Percentiles rank a stretch among this genome's conserved stretches.
phyloP scores from a whole-genome alignment of 2,797 vertebrate genomes.

The Buphagus erythrorhynchus region DNA sequence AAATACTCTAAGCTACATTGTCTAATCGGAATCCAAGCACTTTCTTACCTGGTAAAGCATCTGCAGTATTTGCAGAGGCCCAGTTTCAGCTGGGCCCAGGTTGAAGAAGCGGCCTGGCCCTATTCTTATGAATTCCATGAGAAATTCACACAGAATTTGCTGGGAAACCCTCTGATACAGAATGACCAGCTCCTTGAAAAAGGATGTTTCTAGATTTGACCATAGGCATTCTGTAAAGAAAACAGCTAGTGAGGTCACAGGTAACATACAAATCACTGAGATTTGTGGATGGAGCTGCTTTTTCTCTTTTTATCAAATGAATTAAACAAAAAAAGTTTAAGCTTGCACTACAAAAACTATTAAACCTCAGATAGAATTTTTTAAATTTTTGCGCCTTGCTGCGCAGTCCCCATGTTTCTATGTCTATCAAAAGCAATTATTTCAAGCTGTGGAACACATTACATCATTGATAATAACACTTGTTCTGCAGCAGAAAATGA shows the following conservation, averaged over 20 bases:
- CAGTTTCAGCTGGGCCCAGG: not conserved
- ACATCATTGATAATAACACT: not conserved
- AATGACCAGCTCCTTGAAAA: constrained; percentile 66
- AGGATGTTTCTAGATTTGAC: constrained; percentile 61
- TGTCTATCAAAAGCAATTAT: not conserved
- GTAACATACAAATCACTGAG: not conserved
- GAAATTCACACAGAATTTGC: not conserved
- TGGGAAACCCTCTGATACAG: constrained; percentile 10
- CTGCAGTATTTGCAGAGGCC: constrained; percentile 38
- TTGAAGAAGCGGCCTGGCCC: accelerated
- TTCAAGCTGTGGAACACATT: not conserved
- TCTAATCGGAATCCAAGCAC: not conserved
- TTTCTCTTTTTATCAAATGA: not conserved
- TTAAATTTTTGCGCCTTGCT: not conserved
- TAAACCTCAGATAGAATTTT: not conserved
- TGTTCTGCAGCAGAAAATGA: not conserved
- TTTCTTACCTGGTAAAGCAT: constrained; percentile 67
- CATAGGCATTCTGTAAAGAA: constrained; percentile 70
- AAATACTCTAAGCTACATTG: not conserved
- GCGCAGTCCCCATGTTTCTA: not conserved
- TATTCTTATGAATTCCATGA: accelerated
- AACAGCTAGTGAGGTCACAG: not conserved
- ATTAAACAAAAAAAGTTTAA: not conserved
- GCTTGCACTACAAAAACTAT: not conserved
- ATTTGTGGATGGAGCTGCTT: not conserved